phyloP scores from a whole-genome alignment of 2,888 invertebrate species.

The Ophioninae sp. region DNA sequence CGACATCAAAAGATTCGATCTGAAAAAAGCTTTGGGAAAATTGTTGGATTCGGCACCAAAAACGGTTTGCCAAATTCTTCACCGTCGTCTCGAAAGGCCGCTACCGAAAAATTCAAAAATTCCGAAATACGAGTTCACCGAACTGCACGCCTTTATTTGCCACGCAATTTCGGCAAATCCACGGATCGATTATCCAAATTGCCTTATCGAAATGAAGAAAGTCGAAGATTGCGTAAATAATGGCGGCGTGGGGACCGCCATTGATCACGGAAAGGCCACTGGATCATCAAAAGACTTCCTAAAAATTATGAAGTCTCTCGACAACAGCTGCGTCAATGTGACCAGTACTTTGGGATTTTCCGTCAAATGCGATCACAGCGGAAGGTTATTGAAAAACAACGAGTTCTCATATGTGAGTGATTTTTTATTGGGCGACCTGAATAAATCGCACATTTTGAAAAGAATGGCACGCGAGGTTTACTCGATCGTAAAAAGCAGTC shows the following conservation, averaged over 20 bases:
- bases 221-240: conserved; percentile 58
- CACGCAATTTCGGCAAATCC: conserved; percentile 34
- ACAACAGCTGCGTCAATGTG: conserved; percentile 50
- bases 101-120: conserved; percentile 14
- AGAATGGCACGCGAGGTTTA: conserved; percentile 58
- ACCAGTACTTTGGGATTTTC: conserved; percentile 16
- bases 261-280: not conserved
- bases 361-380: conserved; percentile 49
- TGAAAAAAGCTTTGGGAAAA: conserved; percentile 50
- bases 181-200: conserved; percentile 47
- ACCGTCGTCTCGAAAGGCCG: conserved; percentile 40
- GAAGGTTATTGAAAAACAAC: conserved; percentile 34
- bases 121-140: conserved; percentile 2
- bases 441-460: conserved; percentile 31
- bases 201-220: conserved; percentile 61
- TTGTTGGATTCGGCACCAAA: conserved; percentile 57
- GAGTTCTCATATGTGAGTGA: conserved; percentile 28
- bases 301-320: conserved; percentile 58
- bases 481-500: conserved; percentile 53
- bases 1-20: conserved; percentile 30
- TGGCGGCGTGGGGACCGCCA: conserved; percentile 3
- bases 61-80: conserved; percentile 30
- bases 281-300: conserved; percentile 47
- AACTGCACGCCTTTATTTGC: conserved; percentile 63
- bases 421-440: conserved; percentile 43